phyloP scores from a whole-genome alignment of 2,797 vertebrate genomes.

The Pangasius larnaudii region DNA sequence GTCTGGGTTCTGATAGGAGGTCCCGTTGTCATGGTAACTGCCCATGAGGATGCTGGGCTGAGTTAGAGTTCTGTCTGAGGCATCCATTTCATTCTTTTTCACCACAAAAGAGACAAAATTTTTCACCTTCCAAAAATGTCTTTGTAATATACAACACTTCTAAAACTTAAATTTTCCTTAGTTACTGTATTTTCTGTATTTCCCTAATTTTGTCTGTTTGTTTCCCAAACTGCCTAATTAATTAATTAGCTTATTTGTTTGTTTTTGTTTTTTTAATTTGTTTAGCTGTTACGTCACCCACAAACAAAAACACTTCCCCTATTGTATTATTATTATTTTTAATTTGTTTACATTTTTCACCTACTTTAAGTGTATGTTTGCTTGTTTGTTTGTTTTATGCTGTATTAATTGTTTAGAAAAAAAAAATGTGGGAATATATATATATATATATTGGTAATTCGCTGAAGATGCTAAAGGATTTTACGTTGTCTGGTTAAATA shows the following conservation, averaged over 20 bases:
- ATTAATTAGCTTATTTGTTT: not conserved
- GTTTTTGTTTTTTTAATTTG: not conserved
- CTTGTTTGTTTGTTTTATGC: not conserved
- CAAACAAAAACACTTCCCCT: not conserved
- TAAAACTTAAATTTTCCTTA: not conserved
- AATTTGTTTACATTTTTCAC: not conserved
- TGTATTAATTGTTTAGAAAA: too few relatives aligned
- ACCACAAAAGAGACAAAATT: not conserved
- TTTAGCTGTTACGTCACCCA: not conserved
- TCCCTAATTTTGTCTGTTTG: too few relatives aligned
- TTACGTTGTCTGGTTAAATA: not conserved
- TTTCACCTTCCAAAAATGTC: not conserved
- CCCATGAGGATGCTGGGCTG: not conserved
- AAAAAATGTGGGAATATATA: too few relatives aligned
- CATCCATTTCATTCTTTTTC: not conserved
- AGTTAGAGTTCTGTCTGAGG: not conserved
- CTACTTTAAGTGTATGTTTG: not conserved
- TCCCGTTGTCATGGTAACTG: not conserved
- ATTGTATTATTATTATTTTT: too few relatives aligned
- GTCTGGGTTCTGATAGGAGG: not conserved
- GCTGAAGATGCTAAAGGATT: too few relatives aligned
- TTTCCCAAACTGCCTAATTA: too few relatives aligned
- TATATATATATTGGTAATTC: too few relatives aligned
- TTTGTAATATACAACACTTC: too few relatives aligned
- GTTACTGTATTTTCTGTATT: too few relatives aligned